These are phyloP conservation scores for Sebastes melanostomus DNA, from an alignment of 2,797 vertebrate genomes.

Conservation along the genomic window DNA sequence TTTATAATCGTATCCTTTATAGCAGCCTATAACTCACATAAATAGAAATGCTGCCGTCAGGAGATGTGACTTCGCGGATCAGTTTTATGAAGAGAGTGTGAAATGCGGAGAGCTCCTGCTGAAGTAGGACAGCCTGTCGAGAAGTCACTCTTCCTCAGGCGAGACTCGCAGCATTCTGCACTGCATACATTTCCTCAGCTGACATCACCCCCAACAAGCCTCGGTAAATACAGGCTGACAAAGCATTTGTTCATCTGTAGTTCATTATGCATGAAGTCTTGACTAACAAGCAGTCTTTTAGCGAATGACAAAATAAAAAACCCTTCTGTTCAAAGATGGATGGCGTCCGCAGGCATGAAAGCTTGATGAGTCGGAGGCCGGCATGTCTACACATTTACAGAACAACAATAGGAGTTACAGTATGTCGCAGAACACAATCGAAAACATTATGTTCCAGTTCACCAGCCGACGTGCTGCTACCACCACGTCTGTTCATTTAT, in stretches of 20 bases:
- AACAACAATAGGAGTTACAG: neutral
- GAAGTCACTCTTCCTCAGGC: slow-evolving; percentile 17
- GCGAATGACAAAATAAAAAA: slow-evolving; percentile 12
- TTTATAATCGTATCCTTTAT: neutral
- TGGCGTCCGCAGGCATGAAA: slow-evolving; percentile 10
- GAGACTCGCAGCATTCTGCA: slow-evolving; percentile 1
- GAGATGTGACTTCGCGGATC: neutral
- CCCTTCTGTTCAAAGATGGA: neutral
- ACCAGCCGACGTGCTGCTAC: neutral
- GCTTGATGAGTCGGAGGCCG: slow-evolving; percentile 6
- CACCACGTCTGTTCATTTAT: neutral
- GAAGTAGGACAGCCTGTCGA: slow-evolving; percentile 12
- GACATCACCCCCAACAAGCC: neutral
- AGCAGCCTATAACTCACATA: neutral
- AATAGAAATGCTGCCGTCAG: slow-evolving; percentile 8
- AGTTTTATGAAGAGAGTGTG: slow-evolving; percentile 14
- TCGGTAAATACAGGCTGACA: neutral
- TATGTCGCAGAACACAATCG: neutral
- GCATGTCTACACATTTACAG: neutral
- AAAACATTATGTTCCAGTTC: neutral
- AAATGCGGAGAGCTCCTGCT: slow-evolving; percentile 29
- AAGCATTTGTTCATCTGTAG: slow-evolving; percentile 16
- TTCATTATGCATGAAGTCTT: slow-evolving; percentile 31
- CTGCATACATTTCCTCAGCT: slow-evolving; percentile 5
- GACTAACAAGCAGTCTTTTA: slow-evolving; percentile 10